These are phyloP conservation scores for Sturmia bella DNA, from an alignment of 2,888 invertebrate genomes.

Conservation along the genomic window DNA sequence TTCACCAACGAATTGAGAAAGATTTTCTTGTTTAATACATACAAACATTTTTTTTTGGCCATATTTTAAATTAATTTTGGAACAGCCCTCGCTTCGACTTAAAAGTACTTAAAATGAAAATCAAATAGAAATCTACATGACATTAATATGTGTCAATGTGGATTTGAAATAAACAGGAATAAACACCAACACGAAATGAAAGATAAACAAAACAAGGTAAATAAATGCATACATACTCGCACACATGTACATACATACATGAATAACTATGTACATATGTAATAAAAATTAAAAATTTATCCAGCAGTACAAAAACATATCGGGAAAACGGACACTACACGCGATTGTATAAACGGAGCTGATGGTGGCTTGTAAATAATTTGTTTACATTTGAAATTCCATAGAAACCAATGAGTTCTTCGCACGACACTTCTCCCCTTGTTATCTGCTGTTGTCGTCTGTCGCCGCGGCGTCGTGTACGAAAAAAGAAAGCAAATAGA, in stretches of 20 bases:
- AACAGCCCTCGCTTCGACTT: conserved; percentile 13
- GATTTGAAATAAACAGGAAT: conserved; percentile 34
- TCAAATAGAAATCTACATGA: conserved; percentile 13
- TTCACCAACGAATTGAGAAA: too few species aligned
- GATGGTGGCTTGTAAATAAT: conserved; percentile 44
- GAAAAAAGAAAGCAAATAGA: background rate
- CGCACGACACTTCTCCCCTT: conserved; percentile 15
- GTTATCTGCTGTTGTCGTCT: conserved; percentile 1
- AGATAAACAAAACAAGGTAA: conserved; percentile 35
- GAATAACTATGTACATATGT: too few species aligned
- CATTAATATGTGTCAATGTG: conserved; percentile 50
- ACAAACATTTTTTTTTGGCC: too few species aligned
- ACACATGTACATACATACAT: too few species aligned
- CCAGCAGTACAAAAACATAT: background rate
- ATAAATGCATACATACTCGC: too few species aligned
- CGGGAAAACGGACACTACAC: background rate
- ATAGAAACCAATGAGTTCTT: conserved; percentile 20
- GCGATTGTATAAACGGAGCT: background rate
- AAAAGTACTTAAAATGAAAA: conserved; percentile 35
- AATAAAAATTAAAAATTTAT: background rate
- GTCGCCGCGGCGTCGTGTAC: too few species aligned
- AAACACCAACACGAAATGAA: conserved; percentile 1
- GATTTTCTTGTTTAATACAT: too few species aligned
- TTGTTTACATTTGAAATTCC: conserved; percentile 48
- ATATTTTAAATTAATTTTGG: too few species aligned